A percentile compares a stretch with the other conserved stretches of the same genome.
Conservation (phyloP, 2,888 invertebrate species). For the Papilio demoleus region DNA sequence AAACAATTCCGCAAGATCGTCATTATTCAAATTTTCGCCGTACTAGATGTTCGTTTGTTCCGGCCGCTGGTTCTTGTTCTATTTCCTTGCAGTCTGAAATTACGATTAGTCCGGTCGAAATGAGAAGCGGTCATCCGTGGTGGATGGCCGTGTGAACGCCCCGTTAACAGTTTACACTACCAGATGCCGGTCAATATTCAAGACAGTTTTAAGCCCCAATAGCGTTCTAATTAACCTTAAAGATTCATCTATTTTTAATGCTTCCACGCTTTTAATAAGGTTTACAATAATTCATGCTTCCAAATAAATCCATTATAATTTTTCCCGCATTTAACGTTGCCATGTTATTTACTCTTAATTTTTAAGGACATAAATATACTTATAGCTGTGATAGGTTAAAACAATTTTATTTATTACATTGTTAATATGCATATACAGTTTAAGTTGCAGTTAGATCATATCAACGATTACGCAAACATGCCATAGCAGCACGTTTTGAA, state of each 20-base stretch:
- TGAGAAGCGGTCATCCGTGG: constrained; percentile 78
- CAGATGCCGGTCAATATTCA: constrained; percentile 46
- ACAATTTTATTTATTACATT: not conserved
- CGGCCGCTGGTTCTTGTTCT: constrained; percentile 79
- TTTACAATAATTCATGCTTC: constrained; percentile 32
- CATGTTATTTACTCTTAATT: not conserved
- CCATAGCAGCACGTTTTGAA: constrained; percentile 1
- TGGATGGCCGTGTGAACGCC: constrained; percentile 78
- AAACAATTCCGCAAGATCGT: constrained; percentile 78
- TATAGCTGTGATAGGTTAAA: no score
- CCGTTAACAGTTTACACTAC: constrained; percentile 73
- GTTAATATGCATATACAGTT: not conserved
- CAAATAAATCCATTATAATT: constrained; percentile 4
- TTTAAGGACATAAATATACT: no score
- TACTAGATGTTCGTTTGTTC: constrained; percentile 81
- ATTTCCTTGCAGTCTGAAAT: constrained; percentile 78
- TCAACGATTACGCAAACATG: constrained; percentile 17
- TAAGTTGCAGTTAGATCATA: constrained; percentile 3
- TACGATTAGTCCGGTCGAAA: constrained; percentile 79
- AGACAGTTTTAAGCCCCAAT: constrained; percentile 24
- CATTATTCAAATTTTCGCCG: constrained; percentile 83
- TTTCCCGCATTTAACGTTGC: not conserved
- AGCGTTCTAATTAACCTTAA: constrained; percentile 39
- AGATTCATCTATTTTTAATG: constrained; percentile 23
- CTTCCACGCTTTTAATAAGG: constrained; percentile 28